These are phyloP conservation scores for Mastomys coucha DNA, from an alignment of 2,113 vertebrate genomes.

Conservation along the genomic window DNA sequence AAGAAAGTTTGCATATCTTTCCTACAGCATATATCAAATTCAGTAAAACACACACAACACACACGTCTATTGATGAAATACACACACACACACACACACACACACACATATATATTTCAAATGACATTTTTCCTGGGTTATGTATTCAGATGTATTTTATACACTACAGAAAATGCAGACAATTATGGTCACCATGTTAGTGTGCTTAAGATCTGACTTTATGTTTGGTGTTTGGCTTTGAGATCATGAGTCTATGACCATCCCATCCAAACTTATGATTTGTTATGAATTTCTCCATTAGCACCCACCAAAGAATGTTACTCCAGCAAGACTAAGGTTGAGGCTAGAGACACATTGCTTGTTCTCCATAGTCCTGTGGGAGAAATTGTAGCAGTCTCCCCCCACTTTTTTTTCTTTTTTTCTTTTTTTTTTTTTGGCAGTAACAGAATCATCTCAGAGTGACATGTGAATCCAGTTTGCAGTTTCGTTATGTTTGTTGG, in stretches of 20 bases:
- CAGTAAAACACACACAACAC: background rate
- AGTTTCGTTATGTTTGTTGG: background rate
- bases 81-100: background rate
- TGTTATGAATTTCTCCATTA: background rate
- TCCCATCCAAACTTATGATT: background rate
- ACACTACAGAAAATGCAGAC: background rate
- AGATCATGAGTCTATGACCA: background rate
- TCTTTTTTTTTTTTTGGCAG: background rate
- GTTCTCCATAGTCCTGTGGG: background rate
- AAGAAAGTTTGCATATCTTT: background rate
- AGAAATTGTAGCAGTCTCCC: rapidly evolving
- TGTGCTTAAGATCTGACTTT: background rate
- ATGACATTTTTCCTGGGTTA: background rate
- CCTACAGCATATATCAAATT: background rate
- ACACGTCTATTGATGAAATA: no score
- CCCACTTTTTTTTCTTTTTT: no score
- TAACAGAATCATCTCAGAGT: rapidly evolving
- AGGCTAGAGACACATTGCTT: background rate
- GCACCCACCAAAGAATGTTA: rapidly evolving
- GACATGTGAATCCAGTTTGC: background rate
- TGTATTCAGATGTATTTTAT: background rate
- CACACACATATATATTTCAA: no score
- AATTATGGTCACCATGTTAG: background rate
- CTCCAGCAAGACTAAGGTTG: background rate
- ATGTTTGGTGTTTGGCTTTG: background rate